Base-by-base conservation (phyloP, 1,140 invertebrate genomes). In the Penaeus vannamei region DNA sequence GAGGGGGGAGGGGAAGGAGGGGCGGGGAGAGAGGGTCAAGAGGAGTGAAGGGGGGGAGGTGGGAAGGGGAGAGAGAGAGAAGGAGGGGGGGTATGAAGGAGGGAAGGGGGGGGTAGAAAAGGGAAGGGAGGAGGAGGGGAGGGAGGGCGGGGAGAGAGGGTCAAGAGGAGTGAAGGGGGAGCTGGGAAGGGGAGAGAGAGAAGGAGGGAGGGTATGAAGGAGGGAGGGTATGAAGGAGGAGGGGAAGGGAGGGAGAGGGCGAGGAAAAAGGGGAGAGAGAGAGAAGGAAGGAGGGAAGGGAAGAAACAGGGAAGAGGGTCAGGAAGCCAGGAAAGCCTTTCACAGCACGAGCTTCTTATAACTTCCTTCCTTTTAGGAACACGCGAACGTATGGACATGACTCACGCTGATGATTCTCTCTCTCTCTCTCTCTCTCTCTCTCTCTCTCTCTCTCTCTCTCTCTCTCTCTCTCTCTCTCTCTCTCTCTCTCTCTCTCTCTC, bases 401-500 rank as follows among this genome's bases (percentile, higher is more conserved):
- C 17, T 76, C n/a, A 76, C 32, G 32, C n/a, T 29, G 5, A 36
- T 36, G 36, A 36, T 36, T 5, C 5, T 5, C 66, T 17, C 4
- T 4, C 69, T 1, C 19, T 72, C 69, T 26, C 69, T 14, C 12
- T n/a, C 23, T 72, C 66, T 19, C 23, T n/a, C 66, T 72, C 23
- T n/a, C 66, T n/a, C 0, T 72, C 23, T n/a, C 23, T 8, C 2
- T n/a, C 14, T 72, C 66, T 22, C 23, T n/a, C 69, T 72, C n/a
- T 72, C 69, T 72, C 69, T 72, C 69, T 72, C n/a, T 29, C 69
- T 72, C 69, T 72, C 8, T 72, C 66, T n/a, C 23, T n/a, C 23
- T 72, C 66, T 1, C 69, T 72, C 69, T 72, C 69, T 72, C 69
- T 72, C 69, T 72, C 69, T 72, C 66, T 22, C 66, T 72, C 66